These are phyloP conservation scores for Chaetodon auriga DNA, from an alignment of 2,113 vertebrate species.

Conservation along the genomic window DNA sequence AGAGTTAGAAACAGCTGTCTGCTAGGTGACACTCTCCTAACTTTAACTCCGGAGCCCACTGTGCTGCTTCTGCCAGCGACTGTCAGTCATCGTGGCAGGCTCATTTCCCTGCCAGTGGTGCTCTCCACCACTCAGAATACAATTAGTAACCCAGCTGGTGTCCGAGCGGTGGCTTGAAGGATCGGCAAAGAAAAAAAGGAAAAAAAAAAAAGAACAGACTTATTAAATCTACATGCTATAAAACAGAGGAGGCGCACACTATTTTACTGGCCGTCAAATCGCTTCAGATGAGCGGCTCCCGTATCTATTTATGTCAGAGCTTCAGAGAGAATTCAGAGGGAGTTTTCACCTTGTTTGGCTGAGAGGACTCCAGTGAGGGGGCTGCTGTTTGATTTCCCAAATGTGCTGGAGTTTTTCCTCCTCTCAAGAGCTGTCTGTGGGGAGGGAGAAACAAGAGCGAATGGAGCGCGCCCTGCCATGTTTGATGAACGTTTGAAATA, in stretches of 20 bases:
- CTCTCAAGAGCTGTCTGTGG: constrained; percentile 93
- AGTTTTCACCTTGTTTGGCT: constrained; percentile 92
- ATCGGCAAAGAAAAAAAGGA: constrained; percentile 19
- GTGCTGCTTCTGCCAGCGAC: constrained; percentile 74
- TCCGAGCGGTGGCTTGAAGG: constrained; percentile 42
- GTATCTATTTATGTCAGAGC: constrained; percentile 9
- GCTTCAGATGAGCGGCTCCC: constrained; percentile 10
- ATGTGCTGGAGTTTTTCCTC: constrained; percentile 89
- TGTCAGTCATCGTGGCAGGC: constrained; percentile 77
- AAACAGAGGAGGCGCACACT: not conserved
- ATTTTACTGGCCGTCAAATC: not conserved
- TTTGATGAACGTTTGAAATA: not conserved
- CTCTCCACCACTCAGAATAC: constrained; percentile 71
- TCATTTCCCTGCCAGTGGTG: constrained; percentile 76
- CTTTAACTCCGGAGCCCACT: constrained; percentile 75
- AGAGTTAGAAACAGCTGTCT: constrained; percentile 70
- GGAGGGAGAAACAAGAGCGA: constrained; percentile 5
- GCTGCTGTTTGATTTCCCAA: constrained; percentile 87
- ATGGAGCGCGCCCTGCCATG: not conserved
- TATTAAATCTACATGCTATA: not conserved
- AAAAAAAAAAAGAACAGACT: constrained; percentile 3
- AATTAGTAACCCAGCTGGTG: constrained; percentile 78
- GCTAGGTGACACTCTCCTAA: constrained; percentile 67
- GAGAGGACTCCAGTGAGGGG: constrained; percentile 95
- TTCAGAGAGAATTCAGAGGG: constrained; percentile 5